Percentiles rank a stretch among this genome's conserved stretches.
Conservation (phyloP, 2,888 invertebrate species). For the Spisula subtruncata region DNA sequence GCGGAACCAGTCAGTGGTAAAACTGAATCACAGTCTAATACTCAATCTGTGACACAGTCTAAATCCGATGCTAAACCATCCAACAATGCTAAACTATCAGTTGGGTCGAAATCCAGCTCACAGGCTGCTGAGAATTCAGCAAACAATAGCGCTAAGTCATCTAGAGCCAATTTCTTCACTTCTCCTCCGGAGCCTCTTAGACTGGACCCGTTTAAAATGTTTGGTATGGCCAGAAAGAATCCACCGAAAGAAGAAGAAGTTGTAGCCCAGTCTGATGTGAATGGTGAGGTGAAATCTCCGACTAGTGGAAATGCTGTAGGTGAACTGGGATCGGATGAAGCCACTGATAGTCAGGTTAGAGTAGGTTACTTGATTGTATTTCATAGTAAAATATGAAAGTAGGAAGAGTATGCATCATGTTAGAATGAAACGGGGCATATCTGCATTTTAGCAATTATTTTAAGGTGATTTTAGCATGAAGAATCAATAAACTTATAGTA, state of each 20-base stretch:
- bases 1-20: constrained; percentile 59
- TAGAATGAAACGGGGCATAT: too few species aligned
- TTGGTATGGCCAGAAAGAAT: constrained; percentile 76
- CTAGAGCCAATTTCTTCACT: constrained; percentile 85
- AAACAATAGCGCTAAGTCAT: constrained; percentile 52
- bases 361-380: background rate
- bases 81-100: constrained; percentile 10
- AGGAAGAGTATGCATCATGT: too few species aligned
- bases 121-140: constrained; percentile 15
- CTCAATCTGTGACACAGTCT: constrained; percentile 36
- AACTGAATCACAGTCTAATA: constrained; percentile 36
- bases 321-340: constrained; percentile 84
- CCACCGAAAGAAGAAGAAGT: constrained; percentile 55
- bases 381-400: too few species aligned
- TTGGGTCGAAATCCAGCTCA: constrained; percentile 2
- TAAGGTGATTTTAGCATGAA: too few species aligned
- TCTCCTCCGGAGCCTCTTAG: constrained; percentile 85
- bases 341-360: constrained; percentile 67
- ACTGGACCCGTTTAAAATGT: constrained; percentile 85
- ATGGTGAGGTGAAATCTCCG: constrained; percentile 34
- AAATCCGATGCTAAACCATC: constrained; percentile 46
- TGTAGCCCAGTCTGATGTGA: constrained; percentile 18
- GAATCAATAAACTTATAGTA: too few species aligned
- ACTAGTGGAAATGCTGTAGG: constrained; percentile 73
- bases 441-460: too few species aligned